These are phyloP conservation scores for Morinoia aosen DNA, from an alignment of 2,888 invertebrate genomes.

Conservation along the genomic window DNA sequence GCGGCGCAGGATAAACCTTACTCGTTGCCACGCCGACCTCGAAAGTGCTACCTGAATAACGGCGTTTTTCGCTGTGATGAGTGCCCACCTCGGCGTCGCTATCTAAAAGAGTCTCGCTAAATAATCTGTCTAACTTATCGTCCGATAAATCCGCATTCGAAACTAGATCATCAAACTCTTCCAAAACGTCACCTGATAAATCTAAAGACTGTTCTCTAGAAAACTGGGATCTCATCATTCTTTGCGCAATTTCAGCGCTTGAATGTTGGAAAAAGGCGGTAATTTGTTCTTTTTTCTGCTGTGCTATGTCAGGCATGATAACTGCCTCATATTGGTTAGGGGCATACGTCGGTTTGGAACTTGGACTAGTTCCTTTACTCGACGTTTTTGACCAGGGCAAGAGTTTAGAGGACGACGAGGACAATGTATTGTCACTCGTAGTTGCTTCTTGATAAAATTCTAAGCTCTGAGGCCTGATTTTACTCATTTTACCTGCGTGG, in stretches of 20 bases:
- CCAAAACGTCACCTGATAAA: not conserved
- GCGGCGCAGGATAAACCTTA: not conserved
- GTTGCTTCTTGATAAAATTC: conserved; percentile 60
- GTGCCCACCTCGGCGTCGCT: not conserved
- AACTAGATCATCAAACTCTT: conserved; percentile 46
- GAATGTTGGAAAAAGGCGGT: conserved; percentile 78
- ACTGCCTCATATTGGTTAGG: conserved; percentile 82
- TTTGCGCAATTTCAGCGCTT: conserved; percentile 49
- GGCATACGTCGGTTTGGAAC: conserved; percentile 55
- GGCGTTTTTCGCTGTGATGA: not conserved
- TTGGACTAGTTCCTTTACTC: conserved; percentile 57
- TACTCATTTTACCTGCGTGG: conserved; percentile 14
- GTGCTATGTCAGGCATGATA: conserved; percentile 79
- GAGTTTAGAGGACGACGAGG: conserved; percentile 50
- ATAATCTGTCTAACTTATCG: conserved; percentile 40
- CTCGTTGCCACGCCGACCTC: conserved; percentile 30
- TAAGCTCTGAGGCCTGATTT: conserved; percentile 62
- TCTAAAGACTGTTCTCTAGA: conserved; percentile 36
- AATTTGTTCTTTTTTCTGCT: conserved; percentile 81
- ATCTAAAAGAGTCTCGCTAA: conserved; percentile 42
- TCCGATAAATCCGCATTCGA: conserved; percentile 36
- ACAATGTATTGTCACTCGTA: conserved; percentile 54
- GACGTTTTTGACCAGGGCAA: conserved; percentile 64
- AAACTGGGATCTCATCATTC: conserved; percentile 39
- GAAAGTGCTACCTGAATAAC: not conserved